Conservation (phyloP, 1,140 invertebrate species). For the Heliothis virescens region DNA sequence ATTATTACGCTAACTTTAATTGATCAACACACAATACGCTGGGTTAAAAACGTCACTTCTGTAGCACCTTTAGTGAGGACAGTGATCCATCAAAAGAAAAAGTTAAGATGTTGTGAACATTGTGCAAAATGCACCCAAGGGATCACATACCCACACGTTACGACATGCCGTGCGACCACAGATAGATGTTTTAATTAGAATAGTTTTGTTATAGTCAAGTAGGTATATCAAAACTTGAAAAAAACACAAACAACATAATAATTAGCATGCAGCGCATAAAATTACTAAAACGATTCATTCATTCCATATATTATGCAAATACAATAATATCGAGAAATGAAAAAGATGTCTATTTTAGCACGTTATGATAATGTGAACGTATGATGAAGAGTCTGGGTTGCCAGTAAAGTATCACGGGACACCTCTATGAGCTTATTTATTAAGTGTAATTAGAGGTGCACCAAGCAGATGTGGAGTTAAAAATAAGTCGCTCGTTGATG, state of each 20-base stretch:
- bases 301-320: neutral
- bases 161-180: too few species aligned
- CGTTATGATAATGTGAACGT: conserved; percentile 5
- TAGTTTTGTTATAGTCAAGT: too few species aligned
- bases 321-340: neutral
- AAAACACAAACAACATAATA: neutral
- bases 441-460: neutral
- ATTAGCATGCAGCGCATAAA: neutral
- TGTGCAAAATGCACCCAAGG: too few species aligned
- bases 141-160: too few species aligned
- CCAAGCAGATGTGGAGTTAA: neutral
- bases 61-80: too few species aligned
- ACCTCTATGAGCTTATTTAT: neutral
- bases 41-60: too few species aligned
- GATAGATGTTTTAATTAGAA: too few species aligned
- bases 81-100: too few species aligned
- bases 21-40: too few species aligned
- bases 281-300: neutral
- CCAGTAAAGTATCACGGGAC: neutral
- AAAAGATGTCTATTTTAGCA: neutral
- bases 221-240: neutral
- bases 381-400: neutral
- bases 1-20: too few species aligned
- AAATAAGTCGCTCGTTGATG: conserved; percentile 44
- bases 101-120: too few species aligned